Base-by-base conservation (phyloP, 2,797 vertebrate genomes). In the Glyptemys insculpta region DNA sequence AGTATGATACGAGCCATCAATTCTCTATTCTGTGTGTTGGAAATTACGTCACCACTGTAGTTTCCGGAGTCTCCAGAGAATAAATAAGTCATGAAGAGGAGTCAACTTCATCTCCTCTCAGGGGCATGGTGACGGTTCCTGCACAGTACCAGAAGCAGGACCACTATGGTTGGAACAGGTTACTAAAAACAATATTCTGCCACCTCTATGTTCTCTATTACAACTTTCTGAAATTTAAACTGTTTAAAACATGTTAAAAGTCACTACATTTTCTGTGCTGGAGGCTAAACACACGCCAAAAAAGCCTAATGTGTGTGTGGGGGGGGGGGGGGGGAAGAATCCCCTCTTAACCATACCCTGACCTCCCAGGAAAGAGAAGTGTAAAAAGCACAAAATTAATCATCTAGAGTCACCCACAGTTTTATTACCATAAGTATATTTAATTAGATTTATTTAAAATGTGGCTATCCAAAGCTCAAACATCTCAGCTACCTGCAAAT, bases 271-370 rank as follows among this genome's bases (percentile, higher is more conserved):
- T 65, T 65, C 59, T 65, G 15, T 34, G 31, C 3, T 18, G 59
- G 59, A n/a, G 59, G 31, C 27, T 65, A 16, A 65, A 34, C 59
- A n/a, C 59, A 62, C 1, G 31, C 15, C 59, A 34, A 65, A n/a
- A 34, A 65, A 65, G 31, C 31, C 15, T 62, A 62, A n/a, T 34
- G 27, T 27, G 10, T 27, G 56, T 27, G 56, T 2, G 4, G 1
- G 31, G 12, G 25, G 4, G 6, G 15, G 15, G 25, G 3, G 21
- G 2, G 25, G 5, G 2, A 31, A 59, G 2, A 31, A 59, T 59
- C 12, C 31, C 59, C 56, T 29, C 27, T 29, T 57, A 29, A 29
- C 27, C 59, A n/a, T 29, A n/a, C 31, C 15, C 3, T 62, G 7
- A 34, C 59, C 59, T 34, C 14, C 31, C 31, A 65, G 59, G 31